Conservation (phyloP, 2,113 vertebrate species). For the Sinocyclocheilus maitianheensis region DNA sequence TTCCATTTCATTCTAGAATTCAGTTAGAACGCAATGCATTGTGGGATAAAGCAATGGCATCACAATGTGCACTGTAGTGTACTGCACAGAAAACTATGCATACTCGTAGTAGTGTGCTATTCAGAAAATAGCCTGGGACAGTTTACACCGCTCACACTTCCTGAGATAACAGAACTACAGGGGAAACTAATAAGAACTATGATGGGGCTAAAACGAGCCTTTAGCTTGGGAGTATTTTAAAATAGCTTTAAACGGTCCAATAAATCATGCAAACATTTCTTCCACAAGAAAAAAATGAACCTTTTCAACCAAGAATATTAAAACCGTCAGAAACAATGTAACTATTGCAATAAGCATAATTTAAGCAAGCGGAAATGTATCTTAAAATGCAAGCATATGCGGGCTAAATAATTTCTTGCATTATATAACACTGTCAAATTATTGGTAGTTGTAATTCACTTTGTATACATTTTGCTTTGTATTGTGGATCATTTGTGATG, state of each 20-base stretch:
- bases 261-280: background rate
- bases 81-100: background rate
- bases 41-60: background rate
- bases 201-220: too few species aligned
- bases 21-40: background rate
- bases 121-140: background rate
- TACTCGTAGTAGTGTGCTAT: background rate
- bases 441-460: background rate
- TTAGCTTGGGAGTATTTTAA: background rate
- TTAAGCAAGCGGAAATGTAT: background rate
- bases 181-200: background rate
- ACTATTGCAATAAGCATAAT: background rate
- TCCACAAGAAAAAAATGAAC: background rate
- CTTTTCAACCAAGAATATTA: background rate
- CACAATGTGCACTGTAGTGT: background rate
- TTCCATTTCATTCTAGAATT: background rate
- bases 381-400: background rate
- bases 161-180: background rate
- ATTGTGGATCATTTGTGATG: background rate
- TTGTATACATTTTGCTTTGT: background rate
- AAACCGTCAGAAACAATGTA: background rate
- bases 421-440: background rate
- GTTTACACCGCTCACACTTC: background rate
- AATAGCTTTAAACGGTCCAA: background rate
- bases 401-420: background rate